Conservation (phyloP, 1,140 invertebrate genomes). For the Babylonia areolata region DNA sequence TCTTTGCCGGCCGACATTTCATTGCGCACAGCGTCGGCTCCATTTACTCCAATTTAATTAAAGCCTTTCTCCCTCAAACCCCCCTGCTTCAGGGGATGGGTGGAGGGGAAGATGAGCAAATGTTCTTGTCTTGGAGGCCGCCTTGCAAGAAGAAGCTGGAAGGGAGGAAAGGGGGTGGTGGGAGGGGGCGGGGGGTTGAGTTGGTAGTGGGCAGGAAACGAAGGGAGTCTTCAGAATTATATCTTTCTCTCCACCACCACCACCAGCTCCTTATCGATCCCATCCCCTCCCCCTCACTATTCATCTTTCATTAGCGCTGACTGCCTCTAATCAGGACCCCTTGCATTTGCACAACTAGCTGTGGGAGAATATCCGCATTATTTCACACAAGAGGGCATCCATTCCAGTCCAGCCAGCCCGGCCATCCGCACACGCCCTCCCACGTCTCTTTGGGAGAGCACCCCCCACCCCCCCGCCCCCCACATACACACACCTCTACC, state of each 20-base stretch:
- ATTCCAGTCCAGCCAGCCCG: too few species aligned
- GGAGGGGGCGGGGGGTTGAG: too few species aligned
- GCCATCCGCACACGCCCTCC: too few species aligned
- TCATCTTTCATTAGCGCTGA: constrained; percentile 43
- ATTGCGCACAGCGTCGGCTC: constrained; percentile 29
- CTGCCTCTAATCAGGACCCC: constrained; percentile 28
- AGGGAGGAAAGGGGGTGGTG: constrained; percentile 35
- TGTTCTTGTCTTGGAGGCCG: constrained; percentile 42
- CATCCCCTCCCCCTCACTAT: constrained; percentile 4
- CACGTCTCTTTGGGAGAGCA: too few species aligned
- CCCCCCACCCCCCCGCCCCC: too few species aligned
- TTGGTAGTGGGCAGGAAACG: too few species aligned
- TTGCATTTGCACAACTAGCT: constrained; percentile 40
- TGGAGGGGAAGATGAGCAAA: too few species aligned
- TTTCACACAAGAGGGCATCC: constrained; percentile 35
- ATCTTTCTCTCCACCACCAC: too few species aligned
- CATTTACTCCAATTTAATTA: constrained; percentile 44
- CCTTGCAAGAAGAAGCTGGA: constrained; percentile 34
- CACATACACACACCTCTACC: too few species aligned
- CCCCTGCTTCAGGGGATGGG: constrained; percentile 2
- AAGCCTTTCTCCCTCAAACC: constrained; percentile 14
- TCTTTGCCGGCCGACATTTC: constrained; percentile 38
- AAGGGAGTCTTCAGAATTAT: too few species aligned
- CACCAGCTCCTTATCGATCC: constrained; percentile 32
- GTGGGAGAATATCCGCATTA: constrained; percentile 33